phyloP scores from a whole-genome alignment of 2,888 invertebrate genomes.

The Polymixis flavicincta region DNA sequence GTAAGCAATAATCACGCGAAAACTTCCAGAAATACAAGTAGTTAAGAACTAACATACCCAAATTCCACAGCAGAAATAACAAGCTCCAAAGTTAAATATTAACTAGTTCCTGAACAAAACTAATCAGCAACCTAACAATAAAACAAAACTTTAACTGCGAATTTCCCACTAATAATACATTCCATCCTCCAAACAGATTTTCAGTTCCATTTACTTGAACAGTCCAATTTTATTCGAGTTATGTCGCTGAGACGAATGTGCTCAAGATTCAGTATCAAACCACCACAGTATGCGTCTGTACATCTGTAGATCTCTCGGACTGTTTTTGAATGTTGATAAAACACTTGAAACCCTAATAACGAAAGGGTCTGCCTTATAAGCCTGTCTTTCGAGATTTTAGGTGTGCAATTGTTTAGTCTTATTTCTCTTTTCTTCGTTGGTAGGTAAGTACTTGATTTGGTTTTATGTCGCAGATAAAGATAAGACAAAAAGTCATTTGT shows the following conservation, averaged over 20 bases:
- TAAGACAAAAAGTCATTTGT: neutral
- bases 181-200: conserved; percentile 5
- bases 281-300: neutral
- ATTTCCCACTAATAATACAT: neutral
- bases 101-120: conserved; percentile 1
- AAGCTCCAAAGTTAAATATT: neutral
- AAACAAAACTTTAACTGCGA: too few relatives aligned
- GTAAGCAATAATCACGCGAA: neutral
- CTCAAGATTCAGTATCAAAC: conserved; percentile 26
- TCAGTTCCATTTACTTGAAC: conserved; percentile 35
- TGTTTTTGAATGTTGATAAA: conserved; percentile 28
- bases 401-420: neutral
- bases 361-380: conserved; percentile 7
- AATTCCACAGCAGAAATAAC: neutral
- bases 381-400: neutral
- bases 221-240: conserved; percentile 32
- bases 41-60: neutral
- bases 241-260: conserved; percentile 22
- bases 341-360: conserved; percentile 19
- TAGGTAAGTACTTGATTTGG: neutral
- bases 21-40: neutral
- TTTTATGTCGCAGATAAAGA: neutral
- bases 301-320: neutral
- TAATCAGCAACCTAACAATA: neutral
- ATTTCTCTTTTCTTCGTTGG: neutral